These are phyloP conservation scores for Neomicropteryx cornuta DNA, from an alignment of 1,140 invertebrate species.

Conservation along the genomic window DNA sequence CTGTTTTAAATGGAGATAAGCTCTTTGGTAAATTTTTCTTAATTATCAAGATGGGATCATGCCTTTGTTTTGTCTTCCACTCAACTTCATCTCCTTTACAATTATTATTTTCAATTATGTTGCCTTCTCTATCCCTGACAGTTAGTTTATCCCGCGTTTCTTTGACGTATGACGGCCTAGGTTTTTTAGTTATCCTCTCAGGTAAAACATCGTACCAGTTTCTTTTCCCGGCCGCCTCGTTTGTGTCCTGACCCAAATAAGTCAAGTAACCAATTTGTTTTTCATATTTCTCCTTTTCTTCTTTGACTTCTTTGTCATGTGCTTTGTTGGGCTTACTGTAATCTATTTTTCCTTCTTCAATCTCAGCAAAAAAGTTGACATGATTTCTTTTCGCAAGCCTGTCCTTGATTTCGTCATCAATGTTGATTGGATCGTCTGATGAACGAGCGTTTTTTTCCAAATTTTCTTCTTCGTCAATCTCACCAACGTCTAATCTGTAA, in stretches of 20 bases:
- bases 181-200: slow-evolving; percentile 28
- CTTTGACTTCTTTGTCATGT: slow-evolving; percentile 82
- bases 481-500: too few relatives aligned
- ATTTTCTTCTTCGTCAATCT: too few relatives aligned
- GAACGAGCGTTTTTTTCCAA: too few relatives aligned
- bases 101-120: slow-evolving; percentile 22
- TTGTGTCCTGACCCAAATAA: slow-evolving; percentile 89
- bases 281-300: slow-evolving; percentile 93
- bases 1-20: slow-evolving; percentile 7
- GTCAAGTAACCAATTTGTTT: slow-evolving; percentile 95
- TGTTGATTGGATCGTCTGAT: slow-evolving; percentile 20
- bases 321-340: slow-evolving; percentile 66
- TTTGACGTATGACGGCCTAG: slow-evolving; percentile 24
- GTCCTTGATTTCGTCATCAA: slow-evolving; percentile 17
- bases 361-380: slow-evolving; percentile 85
- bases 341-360: slow-evolving; percentile 61
- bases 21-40: slow-evolving; percentile 33
- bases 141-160: slow-evolving; percentile 36
- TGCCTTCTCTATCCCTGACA: slow-evolving; percentile 34
- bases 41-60: slow-evolving; percentile 68
- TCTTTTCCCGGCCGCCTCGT: slow-evolving; percentile 68
- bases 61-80: slow-evolving; percentile 45
- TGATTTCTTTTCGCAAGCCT: slow-evolving; percentile 33
- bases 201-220: slow-evolving; percentile 75
- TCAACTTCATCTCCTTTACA: slow-evolving; percentile 44